Evolutionary conservation across 2,888 invertebrate genomes (phyloP), one percentile per base, ranked within the genome.

Genomic region (Dermolepida albohirtum): DNA sequence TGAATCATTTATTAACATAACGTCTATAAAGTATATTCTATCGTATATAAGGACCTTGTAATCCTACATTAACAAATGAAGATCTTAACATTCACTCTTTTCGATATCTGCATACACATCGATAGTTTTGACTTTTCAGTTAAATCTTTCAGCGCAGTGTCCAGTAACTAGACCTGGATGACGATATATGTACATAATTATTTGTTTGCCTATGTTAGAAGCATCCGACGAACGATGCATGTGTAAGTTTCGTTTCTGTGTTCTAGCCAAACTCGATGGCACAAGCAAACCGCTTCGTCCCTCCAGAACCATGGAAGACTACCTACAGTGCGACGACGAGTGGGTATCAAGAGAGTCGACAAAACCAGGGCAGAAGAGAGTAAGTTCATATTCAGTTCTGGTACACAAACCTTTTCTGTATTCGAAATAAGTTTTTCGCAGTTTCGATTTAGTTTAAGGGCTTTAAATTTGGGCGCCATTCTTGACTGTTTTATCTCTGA

Each of bases 201-300:
- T 40, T 29, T 40, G 44, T 16, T 39, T 14, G 10, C 12, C 14
- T 12, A 50, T 41, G 7, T 40, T 27, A 39, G 22, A 22, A 22
- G 41, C 64, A 51, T 44, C 16, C 27, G 14, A 17, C 11, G 6
- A 17, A 47, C 47, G 47, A 29, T 47, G 43, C 67, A 44, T 67
- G 64, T 65, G 49, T 69, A 63, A 49, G 59, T 49, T 44, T 51
- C 59, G 59, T 70, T 73, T 76, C 71, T 76, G 70, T 78, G 85
- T 89, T 88, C 22, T 87, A 97, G 97, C 96, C 78, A 93, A 95
- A 71, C 89, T 98, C 83, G 98, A 97, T 86, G 97, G 97, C 71
- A 90, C 94, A 75, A 92, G 86, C 81, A 92, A 90, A 81, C 91
- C 91, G 59, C 86, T 90, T 70, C 88, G 90, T 70, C 87, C 91